These are phyloP conservation scores for Passer montanus DNA, from an alignment of 2,113 vertebrate species.

Conservation along the genomic window DNA sequence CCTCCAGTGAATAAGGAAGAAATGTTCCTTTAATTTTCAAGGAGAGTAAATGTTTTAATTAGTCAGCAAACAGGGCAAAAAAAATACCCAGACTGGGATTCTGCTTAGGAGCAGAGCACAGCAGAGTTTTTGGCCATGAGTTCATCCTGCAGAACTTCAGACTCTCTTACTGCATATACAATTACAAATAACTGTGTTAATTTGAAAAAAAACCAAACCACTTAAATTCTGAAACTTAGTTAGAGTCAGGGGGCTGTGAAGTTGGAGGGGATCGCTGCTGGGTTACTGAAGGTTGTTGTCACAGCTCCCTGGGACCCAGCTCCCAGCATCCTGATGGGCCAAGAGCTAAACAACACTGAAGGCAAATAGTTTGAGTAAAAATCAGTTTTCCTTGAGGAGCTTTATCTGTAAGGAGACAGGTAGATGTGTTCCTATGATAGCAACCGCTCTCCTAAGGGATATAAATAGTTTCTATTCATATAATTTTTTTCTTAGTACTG, in stretches of 20 bases:
- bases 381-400: neutral
- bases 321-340: neutral
- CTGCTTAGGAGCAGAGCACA: neutral
- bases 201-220: neutral
- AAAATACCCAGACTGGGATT: neutral
- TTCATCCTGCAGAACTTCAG: neutral
- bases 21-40: neutral
- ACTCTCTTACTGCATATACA: neutral
- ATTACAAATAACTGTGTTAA: neutral
- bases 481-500: neutral
- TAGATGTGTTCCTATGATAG: neutral
- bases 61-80: neutral
- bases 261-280: accelerated
- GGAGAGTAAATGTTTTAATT: neutral
- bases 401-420: neutral
- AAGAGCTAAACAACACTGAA: neutral
- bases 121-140: neutral
- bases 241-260: neutral
- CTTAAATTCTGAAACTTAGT: neutral
- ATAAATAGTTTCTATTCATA: too few relatives aligned
- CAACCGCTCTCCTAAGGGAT: neutral
- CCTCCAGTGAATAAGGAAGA: neutral
- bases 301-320: neutral
- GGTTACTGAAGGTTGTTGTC: accelerated
- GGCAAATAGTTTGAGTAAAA: neutral